Base-by-base conservation (phyloP, 1,140 invertebrate genomes). In the Apis laboriosa region DNA sequence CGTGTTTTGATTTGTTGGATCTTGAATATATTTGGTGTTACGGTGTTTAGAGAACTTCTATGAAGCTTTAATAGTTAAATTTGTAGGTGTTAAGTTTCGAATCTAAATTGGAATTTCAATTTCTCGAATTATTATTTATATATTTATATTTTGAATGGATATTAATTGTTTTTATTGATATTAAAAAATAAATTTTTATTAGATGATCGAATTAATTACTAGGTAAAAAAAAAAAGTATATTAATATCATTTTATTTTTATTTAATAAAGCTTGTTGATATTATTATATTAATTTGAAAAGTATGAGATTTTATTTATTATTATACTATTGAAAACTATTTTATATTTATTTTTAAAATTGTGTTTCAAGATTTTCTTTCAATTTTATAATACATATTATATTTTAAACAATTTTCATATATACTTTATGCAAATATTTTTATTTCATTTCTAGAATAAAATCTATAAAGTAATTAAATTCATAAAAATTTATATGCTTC, bases 1-100 rank as follows among this genome's bases (percentile, higher is more conserved):
- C 19, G 28, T 13, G n/a, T 55, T 77, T 82, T 43, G 55, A 77
- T 77, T 82, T 55, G 34, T 43, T 43, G 5, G 21, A 34, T 56
- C 17, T 28, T 19, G 74, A 70, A 55, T 70, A 77, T 17, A 53
- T 58, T 51, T 55, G 49, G 60, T 74, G 70, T 74, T 55, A 49
- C 49, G 21, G 9, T 9, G 71, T 80, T 80, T 56, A 56, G 21
- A 21, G 43, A 56, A 61, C 4, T 73, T 58, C 71, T 56, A 9
- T 51, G 21, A 58, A 49, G 11, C 55, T 51, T 66, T 61, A 55
- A 64, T 80, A 19, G 77, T 3, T 21, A 9, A 53, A 60, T 51
- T 12, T 21, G 4, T 11, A 15, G 64, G 19, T 61, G 12, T 4
- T 28, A n/a, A 66, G 15, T 24, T 17, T 11, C 21, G 12, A 64